phyloP scores from a whole-genome alignment of 1,140 invertebrate genomes.

The Geopemphigus sp. region DNA sequence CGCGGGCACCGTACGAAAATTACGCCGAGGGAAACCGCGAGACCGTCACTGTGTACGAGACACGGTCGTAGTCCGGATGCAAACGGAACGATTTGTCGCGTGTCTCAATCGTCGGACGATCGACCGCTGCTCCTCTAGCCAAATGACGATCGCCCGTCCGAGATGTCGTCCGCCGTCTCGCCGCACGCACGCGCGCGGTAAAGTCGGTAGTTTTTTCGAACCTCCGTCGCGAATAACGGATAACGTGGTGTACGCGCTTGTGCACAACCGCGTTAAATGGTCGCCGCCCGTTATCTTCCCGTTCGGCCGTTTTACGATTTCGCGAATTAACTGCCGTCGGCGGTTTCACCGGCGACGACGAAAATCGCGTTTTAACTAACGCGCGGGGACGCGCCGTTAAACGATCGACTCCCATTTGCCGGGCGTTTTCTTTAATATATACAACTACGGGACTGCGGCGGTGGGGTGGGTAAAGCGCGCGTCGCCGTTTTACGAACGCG shows the following conservation, averaged over 20 bases:
- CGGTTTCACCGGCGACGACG: conserved; percentile 23
- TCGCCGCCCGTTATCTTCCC: conserved; percentile 5
- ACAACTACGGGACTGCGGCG: background rate
- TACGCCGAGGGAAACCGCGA: too few relatives aligned
- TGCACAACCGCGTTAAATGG: conserved; percentile 26
- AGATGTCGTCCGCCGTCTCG: too few relatives aligned
- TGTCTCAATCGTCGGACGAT: too few relatives aligned
- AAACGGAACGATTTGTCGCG: too few relatives aligned
- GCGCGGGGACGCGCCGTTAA: conserved; percentile 33
- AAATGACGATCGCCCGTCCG: too few relatives aligned
- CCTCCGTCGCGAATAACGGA: conserved; percentile 21
- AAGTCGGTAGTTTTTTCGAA: conserved; percentile 30
- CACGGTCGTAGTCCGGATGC: too few relatives aligned
- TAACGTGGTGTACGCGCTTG: too few relatives aligned
- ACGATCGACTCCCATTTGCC: conserved; percentile 40
- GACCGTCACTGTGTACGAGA: too few relatives aligned
- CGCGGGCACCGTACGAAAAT: too few relatives aligned
- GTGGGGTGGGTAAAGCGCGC: too few relatives aligned
- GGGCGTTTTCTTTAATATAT: conserved; percentile 40
- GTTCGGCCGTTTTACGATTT: conserved; percentile 43
- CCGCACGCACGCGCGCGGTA: too few relatives aligned
- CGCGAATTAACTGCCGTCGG: conserved; percentile 38
- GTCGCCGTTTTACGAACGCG: conserved; percentile 8
- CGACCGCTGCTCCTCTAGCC: too few relatives aligned
- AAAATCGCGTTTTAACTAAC: conserved; percentile 46